These are phyloP conservation scores for Leptinotarsa texana DNA, from an alignment of 1,140 invertebrate species.

Conservation along the genomic window DNA sequence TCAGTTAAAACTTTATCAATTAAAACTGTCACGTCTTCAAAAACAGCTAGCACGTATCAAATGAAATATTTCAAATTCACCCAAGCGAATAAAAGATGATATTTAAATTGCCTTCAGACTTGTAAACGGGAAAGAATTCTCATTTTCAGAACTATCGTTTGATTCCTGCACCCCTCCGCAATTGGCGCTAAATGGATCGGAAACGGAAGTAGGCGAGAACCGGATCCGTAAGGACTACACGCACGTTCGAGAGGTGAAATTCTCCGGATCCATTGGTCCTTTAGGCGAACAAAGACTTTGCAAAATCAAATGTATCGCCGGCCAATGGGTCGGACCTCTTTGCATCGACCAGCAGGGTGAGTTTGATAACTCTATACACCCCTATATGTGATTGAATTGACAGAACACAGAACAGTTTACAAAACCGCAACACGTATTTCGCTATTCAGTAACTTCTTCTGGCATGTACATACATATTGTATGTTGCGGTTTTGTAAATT, in stretches of 20 bases:
- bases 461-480: no score
- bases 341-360: slow-evolving; percentile 62
- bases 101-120: no score
- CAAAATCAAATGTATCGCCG: slow-evolving; percentile 80
- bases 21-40: not conserved
- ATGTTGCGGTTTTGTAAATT: no score
- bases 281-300: slow-evolving; percentile 70
- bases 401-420: no score
- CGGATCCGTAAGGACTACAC: slow-evolving; percentile 49
- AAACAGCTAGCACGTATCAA: not conserved
- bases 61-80: not conserved
- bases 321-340: slow-evolving; percentile 78
- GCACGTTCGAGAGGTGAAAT: slow-evolving; percentile 63
- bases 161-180: slow-evolving; percentile 51
- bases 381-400: no score
- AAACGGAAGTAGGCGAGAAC: slow-evolving; percentile 47
- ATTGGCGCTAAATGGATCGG: slow-evolving; percentile 49
- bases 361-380: not conserved
- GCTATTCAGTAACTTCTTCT: no score
- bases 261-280: slow-evolving; percentile 70
- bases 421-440: no score
- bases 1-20: not conserved
- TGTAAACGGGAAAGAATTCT: no score
- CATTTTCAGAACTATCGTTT: slow-evolving; percentile 44
- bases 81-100: no score